Percentiles rank a stretch among this genome's conserved stretches.
Conservation (phyloP, 2,797 vertebrate genomes). For the Acomys russatus region DNA sequence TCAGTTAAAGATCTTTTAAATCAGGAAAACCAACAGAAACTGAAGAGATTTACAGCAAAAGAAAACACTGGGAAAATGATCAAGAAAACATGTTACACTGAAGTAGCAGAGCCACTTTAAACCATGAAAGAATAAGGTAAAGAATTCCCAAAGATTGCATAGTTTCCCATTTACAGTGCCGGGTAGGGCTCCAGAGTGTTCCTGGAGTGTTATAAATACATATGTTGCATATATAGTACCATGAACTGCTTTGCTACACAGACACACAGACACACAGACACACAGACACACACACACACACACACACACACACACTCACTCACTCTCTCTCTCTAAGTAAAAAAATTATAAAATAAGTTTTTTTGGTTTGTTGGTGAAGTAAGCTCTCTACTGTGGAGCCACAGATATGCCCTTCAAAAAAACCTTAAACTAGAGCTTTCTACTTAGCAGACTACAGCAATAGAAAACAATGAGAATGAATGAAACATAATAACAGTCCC, state of each 20-base stretch:
- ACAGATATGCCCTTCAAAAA: background rate
- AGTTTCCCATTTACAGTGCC: slow-evolving; percentile 11
- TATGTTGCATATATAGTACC: slow-evolving; percentile 78
- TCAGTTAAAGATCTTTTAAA: slow-evolving; percentile 66
- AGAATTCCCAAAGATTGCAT: slow-evolving; percentile 62
- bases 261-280: background rate
- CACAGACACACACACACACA: background rate
- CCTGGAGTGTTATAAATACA: slow-evolving; percentile 51
- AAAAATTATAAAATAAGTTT: slow-evolving; percentile 92
- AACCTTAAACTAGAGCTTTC: slow-evolving; percentile 91
- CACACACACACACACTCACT: background rate
- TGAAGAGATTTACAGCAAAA: slow-evolving; percentile 63
- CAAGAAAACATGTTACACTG: slow-evolving; percentile 59
- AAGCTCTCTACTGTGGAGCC: background rate
- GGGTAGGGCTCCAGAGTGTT: slow-evolving; percentile 52
- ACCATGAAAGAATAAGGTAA: slow-evolving; percentile 63
- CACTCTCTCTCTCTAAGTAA: background rate
- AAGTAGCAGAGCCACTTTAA: slow-evolving; percentile 53
- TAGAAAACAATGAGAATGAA: slow-evolving; percentile 94
- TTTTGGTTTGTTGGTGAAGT: slow-evolving; percentile 82
- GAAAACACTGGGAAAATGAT: slow-evolving; percentile 37
- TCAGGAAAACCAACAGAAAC: slow-evolving; percentile 56
- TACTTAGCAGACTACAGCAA: slow-evolving; percentile 95
- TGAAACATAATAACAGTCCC: slow-evolving; percentile 91
- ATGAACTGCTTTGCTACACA: slow-evolving; percentile 78